Evolutionary conservation across 2,113 vertebrate species (phyloP).

Genomic region (Calidris pugnax): DNA sequence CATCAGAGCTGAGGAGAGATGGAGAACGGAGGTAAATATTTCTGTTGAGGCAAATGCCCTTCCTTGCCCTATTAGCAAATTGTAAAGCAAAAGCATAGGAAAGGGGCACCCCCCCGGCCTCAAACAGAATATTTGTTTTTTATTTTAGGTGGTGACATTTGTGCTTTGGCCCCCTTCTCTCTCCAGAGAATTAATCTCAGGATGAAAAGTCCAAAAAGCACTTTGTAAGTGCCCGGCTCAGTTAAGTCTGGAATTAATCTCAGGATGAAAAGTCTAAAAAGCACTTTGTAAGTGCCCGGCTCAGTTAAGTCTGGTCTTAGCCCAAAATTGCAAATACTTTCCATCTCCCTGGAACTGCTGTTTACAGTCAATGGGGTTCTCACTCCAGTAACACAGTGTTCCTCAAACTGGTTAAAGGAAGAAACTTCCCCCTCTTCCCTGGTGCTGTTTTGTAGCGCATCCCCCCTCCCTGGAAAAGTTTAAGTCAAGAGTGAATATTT

Average conservation of each 20-base stretch:
- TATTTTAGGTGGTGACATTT: not conserved
- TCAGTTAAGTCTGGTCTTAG: not conserved
- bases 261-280: not conserved
- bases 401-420: slow-evolving; percentile 3
- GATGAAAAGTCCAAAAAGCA: not conserved
- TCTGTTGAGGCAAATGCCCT: not conserved
- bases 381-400: not conserved
- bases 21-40: not conserved
- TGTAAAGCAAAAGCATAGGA: not conserved
- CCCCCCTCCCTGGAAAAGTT: slow-evolving; percentile 20
- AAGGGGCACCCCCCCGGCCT: not conserved
- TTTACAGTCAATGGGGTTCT: not conserved
- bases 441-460: not conserved
- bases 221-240: not conserved
- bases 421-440: not conserved
- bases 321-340: slow-evolving; percentile 4
- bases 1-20: not conserved
- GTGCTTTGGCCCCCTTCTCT: not conserved
- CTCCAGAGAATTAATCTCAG: not conserved
- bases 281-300: not conserved
- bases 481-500: not conserved
- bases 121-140: not conserved
- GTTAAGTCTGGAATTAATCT: not conserved
- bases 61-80: not conserved
- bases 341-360: not conserved